Evolutionary conservation across 92 coral and sea anemone genomes (phyloP).

Genomic region (Anthopleura xanthogrammica): DNA sequence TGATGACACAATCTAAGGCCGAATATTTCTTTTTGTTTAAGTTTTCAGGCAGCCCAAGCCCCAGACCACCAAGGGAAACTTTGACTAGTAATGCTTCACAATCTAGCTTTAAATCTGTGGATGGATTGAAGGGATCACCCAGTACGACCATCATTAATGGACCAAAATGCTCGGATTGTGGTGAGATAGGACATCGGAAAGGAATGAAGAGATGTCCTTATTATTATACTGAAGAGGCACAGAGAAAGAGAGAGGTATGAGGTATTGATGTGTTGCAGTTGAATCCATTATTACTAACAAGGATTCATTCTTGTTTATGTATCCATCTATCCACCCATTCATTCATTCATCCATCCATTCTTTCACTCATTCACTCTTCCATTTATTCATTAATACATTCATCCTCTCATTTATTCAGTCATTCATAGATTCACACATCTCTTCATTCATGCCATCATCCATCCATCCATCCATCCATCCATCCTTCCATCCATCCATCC

Average conservation of each 20-base stretch:
- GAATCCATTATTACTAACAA: not conserved
- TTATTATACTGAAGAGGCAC: constrained; percentile 54
- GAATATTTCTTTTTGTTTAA: no score
- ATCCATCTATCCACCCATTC: no score
- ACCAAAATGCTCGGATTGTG: constrained; percentile 68
- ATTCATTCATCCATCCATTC: no score
- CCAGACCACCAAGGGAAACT: not conserved
- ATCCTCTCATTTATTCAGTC: not conserved
- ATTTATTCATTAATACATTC: not conserved
- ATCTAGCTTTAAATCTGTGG: not conserved
- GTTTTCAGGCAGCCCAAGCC: constrained; percentile 2
- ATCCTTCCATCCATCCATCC: no score
- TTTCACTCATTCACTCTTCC: no score
- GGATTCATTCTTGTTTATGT: no score
- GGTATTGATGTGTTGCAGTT: not conserved
- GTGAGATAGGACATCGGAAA: constrained; percentile 52
- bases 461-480: no score
- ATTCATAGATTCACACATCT: not conserved
- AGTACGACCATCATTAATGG: constrained; percentile 4
- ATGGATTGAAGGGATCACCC: not conserved
- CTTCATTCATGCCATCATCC: not conserved
- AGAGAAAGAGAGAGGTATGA: constrained; percentile 53
- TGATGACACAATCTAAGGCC: no score
- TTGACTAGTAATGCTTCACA: not conserved
- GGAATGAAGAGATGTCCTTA: constrained; percentile 55